Base-by-base conservation (phyloP, 1,140 invertebrate genomes). In the Drosophila athabasca region DNA sequence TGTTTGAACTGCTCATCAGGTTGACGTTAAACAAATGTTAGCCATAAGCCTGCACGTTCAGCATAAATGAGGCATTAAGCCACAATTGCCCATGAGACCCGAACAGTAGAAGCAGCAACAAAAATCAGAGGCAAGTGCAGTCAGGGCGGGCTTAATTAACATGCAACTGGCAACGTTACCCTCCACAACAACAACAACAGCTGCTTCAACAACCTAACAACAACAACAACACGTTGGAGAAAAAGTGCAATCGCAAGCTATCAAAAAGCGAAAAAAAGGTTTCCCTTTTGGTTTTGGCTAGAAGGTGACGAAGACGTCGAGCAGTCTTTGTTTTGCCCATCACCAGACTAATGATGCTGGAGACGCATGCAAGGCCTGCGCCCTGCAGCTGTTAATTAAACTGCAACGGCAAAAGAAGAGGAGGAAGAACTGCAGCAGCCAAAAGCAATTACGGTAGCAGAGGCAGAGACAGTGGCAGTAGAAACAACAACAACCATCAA, bases 81-180 rank as follows among this genome's bases (percentile, higher is more conserved):
- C 50, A 7, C 29, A 13, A 50, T 35, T 50, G 49, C 48, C 6
- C 19, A 11, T 48, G 72, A 75, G 62, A 62, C 61, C 62, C 45
- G n/a, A 65, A 31, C 70, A 53, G 49, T 41, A 62, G 29, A 24
- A 62, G 58, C 62, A 17, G 50, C 49, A 60, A 52, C 67, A 71
- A 57, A 48, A 66, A 15, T 53, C 50, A 52, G 51, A 41, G 73
- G 59, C 66, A 78, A 87, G 81, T 85, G 77, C 77, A 81, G 78
- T 87, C 79, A 87, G 88, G 83, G 83, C 66, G 83, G 67, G 52
- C 83, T 87, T 87, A 87, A 87, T 87, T 87, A 87, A 87, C 83
- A 87, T 87, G 83, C 83, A 87, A 88, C 79, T 79, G 83, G 67
- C 84, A 83, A 80, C 68, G 75, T 58, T 68, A 29, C 45, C 58